Evolutionary conservation across 2,888 invertebrate genomes (phyloP).

Genomic region (Synanthedon andrenaeformis): DNA sequence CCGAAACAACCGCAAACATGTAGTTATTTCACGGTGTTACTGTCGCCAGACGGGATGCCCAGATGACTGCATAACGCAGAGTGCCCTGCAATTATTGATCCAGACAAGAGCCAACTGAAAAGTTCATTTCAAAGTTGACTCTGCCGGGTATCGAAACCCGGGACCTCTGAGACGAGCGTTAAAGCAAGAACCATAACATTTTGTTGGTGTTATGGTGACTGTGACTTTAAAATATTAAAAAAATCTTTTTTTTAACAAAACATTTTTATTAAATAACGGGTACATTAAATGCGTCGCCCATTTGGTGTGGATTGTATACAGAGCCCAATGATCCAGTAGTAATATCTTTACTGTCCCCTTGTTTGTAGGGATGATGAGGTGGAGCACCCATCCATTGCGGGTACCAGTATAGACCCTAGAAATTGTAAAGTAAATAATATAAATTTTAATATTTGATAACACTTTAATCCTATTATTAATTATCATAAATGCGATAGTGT

Average conservation of each 20-base stretch:
- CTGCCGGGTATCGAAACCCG: too few relatives aligned
- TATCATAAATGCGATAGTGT: background rate
- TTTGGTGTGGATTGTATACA: constrained; percentile 37
- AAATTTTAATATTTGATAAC: background rate
- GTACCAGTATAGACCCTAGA: constrained; percentile 59
- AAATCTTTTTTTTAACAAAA: background rate
- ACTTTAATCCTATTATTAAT: background rate
- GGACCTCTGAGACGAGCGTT: too few relatives aligned
- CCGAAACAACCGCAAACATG: too few relatives aligned
- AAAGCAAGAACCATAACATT: too few relatives aligned
- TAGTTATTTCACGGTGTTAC: too few relatives aligned
- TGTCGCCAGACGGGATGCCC: too few relatives aligned
- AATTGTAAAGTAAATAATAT: background rate
- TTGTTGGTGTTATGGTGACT: too few relatives aligned
- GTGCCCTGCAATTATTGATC: too few relatives aligned
- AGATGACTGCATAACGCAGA: too few relatives aligned
- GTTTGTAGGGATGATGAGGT: constrained; percentile 52
- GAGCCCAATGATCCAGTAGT: constrained; percentile 7
- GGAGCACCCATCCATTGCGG: constrained; percentile 62
- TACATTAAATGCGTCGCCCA: constrained; percentile 3
- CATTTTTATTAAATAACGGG: background rate
- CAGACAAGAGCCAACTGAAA: too few relatives aligned
- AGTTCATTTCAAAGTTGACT: too few relatives aligned
- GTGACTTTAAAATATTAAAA: background rate
- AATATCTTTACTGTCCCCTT: constrained; percentile 23